Evolutionary conservation across 2,888 invertebrate species (phyloP).

Genomic region (Limenitis camilla): DNA sequence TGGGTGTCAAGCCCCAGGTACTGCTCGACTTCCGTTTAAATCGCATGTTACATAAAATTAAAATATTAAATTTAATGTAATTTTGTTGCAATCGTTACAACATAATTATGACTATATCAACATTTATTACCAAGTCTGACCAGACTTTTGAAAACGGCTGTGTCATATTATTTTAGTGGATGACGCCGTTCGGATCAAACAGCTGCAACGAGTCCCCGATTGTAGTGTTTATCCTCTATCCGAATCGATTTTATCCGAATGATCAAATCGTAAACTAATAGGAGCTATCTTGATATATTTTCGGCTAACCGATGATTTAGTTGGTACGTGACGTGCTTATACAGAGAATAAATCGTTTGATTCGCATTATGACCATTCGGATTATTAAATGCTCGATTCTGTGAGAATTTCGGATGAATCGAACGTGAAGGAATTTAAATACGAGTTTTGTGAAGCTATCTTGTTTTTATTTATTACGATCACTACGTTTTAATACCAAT

Average conservation of each 20-base stretch:
- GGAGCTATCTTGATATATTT: slow-evolving; percentile 64
- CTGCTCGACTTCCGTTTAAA: too few species aligned
- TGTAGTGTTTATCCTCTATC: slow-evolving; percentile 67
- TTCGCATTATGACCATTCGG: slow-evolving; percentile 64
- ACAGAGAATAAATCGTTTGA: slow-evolving; percentile 66
- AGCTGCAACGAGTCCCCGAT: slow-evolving; percentile 65
- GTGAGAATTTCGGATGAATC: slow-evolving; percentile 64
- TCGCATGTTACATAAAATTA: too few species aligned
- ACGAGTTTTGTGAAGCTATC: slow-evolving; percentile 21
- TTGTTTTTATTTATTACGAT: slow-evolving; percentile 20
- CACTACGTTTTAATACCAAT: background rate
- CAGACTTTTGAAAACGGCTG: slow-evolving; percentile 64
- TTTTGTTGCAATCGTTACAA: slow-evolving; percentile 43
- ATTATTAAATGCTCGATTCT: slow-evolving; percentile 69
- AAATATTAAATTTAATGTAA: background rate
- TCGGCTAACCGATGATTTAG: slow-evolving; percentile 66
- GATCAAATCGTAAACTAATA: slow-evolving; percentile 65
- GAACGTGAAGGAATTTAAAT: slow-evolving; percentile 54
- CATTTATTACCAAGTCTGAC: slow-evolving; percentile 31
- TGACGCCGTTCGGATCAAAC: slow-evolving; percentile 65
- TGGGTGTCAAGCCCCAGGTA: too few species aligned
- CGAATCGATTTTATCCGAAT: slow-evolving; percentile 68
- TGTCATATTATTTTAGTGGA: slow-evolving; percentile 75
- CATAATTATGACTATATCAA: slow-evolving; percentile 46
- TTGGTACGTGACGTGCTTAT: slow-evolving; percentile 70